Percentiles rank a stretch among this genome's conserved stretches.
Evolutionary conservation across 2,113 vertebrate genomes (phyloP).

Genomic region (Indri indri): DNA sequence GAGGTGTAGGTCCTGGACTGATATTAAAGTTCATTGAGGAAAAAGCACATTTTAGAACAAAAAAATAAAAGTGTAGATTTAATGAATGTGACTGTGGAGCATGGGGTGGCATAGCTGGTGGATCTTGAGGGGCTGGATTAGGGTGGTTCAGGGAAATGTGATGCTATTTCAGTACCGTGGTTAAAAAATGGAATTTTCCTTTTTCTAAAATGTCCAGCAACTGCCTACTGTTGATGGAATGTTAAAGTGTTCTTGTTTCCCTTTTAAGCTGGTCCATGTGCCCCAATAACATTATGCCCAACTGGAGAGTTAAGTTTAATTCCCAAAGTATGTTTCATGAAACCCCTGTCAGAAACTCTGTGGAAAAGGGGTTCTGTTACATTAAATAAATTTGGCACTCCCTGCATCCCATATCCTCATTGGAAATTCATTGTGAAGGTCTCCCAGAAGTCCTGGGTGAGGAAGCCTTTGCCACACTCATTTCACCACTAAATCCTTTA

Average conservation of each 20-base stretch:
- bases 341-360: neutral
- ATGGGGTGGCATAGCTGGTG: neutral
- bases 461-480: neutral
- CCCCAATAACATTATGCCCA: neutral
- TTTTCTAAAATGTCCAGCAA: neutral
- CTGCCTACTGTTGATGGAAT: neutral
- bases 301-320: neutral
- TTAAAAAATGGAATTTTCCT: neutral
- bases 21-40: constrained; percentile 68
- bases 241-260: neutral
- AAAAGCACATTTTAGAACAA: constrained; percentile 79
- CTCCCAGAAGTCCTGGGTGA: neutral
- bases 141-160: neutral
- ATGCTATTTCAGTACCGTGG: neutral
- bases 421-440: neutral
- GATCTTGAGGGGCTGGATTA: neutral
- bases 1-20: constrained; percentile 62
- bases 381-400: neutral
- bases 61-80: constrained; percentile 80
- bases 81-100: constrained; percentile 66
- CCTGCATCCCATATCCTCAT: neutral
- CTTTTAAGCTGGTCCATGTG: neutral
- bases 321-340: neutral
- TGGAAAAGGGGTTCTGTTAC: constrained; percentile 27
- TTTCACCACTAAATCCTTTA: neutral